Percentiles rank a stretch among this genome's conserved stretches.
phyloP scores from a whole-genome alignment of 2,888 invertebrate genomes.

The Aleiodes alternator region DNA sequence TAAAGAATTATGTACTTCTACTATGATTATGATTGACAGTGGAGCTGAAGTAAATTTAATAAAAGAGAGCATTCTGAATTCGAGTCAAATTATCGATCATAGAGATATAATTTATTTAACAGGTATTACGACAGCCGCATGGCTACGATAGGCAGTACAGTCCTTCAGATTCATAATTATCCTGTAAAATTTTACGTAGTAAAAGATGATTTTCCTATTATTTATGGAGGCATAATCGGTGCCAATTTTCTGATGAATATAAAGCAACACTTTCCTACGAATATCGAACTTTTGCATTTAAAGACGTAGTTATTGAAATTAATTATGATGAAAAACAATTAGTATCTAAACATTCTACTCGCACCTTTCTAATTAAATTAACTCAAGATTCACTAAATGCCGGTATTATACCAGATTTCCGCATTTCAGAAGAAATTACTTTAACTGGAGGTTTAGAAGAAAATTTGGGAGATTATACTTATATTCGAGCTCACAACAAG shows the following conservation, averaged over 20 bases:
- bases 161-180: too few species aligned
- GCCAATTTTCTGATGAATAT: constrained; percentile 12
- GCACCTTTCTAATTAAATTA: background rate
- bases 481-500: background rate
- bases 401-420: background rate
- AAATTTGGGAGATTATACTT: background rate
- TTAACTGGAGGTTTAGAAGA: background rate
- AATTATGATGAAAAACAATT: too few species aligned
- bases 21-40: too few species aligned
- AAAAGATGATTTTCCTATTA: background rate
- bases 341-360: background rate
- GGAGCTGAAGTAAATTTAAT: too few species aligned
- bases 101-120: too few species aligned
- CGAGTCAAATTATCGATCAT: too few species aligned
- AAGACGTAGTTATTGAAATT: too few species aligned
- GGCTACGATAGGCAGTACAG: too few species aligned
- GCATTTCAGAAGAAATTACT: background rate
- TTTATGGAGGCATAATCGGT: constrained; percentile 2
- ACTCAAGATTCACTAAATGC: background rate
- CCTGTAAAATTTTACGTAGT: constrained; percentile 1
- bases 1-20: too few species aligned
- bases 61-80: too few species aligned
- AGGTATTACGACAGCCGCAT: too few species aligned
- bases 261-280: constrained; percentile 2
- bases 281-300: too few species aligned